Evolutionary conservation across 2,888 invertebrate genomes (phyloP), one percentile per base, ranked within the genome.

Genomic region (Brenthis hecate): DNA sequence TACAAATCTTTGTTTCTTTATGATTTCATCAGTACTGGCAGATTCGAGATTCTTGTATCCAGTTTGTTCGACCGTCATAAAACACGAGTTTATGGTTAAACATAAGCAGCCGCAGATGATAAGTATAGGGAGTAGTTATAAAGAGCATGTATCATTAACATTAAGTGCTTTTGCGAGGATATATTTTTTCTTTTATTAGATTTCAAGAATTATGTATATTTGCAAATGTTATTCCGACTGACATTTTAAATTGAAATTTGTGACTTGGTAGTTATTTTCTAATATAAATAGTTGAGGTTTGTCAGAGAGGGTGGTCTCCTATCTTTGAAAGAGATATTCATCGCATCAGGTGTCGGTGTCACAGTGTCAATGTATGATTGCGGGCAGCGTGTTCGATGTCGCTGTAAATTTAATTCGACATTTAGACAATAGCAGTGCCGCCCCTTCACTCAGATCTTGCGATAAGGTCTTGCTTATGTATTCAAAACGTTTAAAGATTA

Each of bases 381-480:
- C 53, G 43, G 72, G 80, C 81, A 78, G 76, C 78, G 76, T 76
- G 74, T 79, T 74, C 75, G 74, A 77, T 78, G 81, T 81, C 83
- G 79, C 81, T 81, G 82, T 90, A 86, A 90, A 90, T 87, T 86
- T 85, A 85, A 85, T 85, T 89, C 87, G 89, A 90, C 88, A 83
- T 81, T 81, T 81, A 85, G 83, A 90, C 89, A 91, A 90, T 90
- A 82, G 84, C 72, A 77, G 79, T 74, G 73, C 76, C 78, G 78
- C 78, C 81, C 79, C 79, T 81, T 80, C 81, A 80, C 81, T 77
- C 73, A 77, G 84, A 86, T 87, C 81, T 70, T 66, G 56, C 76
- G 88, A 88, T 88, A 87, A 75, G 74, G 73, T 50, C 47, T 56
- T 47, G 55, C 57, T 54, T 57, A 19, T 56, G 67, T 55, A 51